Evolutionary conservation across 2,113 vertebrate species (phyloP).

Genomic region (Pluvianellus socialis): DNA sequence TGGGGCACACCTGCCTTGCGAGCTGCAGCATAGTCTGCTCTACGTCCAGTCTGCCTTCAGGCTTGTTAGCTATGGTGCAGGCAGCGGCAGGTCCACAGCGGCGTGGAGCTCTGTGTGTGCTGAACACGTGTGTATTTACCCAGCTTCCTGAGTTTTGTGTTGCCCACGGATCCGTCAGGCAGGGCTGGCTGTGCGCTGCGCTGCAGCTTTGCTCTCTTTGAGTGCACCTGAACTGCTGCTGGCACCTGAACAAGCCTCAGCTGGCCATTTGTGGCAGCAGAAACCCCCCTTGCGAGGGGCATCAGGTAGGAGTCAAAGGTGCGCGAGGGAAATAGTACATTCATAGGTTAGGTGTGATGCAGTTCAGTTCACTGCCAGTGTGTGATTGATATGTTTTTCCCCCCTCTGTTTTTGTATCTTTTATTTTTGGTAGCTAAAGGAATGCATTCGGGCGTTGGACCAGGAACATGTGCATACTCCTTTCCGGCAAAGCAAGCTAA

Average conservation of each 20-base stretch:
- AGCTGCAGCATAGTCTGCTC: background rate
- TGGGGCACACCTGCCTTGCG: background rate
- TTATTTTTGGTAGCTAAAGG: conserved; percentile 82
- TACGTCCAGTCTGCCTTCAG: background rate
- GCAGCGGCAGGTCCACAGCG: background rate
- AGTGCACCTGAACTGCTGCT: background rate
- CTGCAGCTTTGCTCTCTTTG: background rate
- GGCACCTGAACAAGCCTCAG: background rate
- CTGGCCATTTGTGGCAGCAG: background rate
- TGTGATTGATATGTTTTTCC: background rate
- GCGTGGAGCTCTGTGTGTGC: background rate
- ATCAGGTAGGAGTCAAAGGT: background rate
- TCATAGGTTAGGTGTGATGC: background rate
- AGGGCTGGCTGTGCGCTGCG: background rate
- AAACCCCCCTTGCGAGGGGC: background rate
- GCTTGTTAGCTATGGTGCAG: background rate
- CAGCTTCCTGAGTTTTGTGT: background rate
- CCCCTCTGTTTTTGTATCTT: background rate
- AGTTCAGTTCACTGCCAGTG: background rate
- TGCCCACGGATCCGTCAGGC: background rate
- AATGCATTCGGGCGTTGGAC: conserved; percentile 91
- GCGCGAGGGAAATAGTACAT: background rate
- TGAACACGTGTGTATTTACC: background rate
- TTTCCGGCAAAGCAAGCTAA: conserved; percentile 93
- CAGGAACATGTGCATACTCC: conserved; percentile 87